Base-by-base conservation (phyloP, 2,113 vertebrate species). In the Pholis gunnellus region DNA sequence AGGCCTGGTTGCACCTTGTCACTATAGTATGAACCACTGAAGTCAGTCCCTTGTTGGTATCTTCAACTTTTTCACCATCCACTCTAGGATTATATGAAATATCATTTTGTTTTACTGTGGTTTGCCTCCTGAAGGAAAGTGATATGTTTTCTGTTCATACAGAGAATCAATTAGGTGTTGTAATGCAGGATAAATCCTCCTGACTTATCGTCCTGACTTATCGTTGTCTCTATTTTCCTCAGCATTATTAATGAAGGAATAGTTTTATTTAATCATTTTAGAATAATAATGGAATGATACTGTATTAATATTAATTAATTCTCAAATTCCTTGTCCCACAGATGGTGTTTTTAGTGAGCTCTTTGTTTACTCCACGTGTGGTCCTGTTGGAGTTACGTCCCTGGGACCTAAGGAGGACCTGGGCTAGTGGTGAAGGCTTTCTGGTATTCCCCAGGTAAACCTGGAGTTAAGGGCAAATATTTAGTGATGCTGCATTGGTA, bases 371-470 rank as follows among this genome's bases (percentile, higher is more conserved):
- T 71, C 88, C 91, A n/a, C 50, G 52, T 65, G 87, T 95, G 52
- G 87, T 90, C 15, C 34, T 96, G 74, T 42, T 97, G 91, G 96
- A 97, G 79, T 56, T 97, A 61, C 76, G 46, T 27, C 75, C 84
- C 48, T 89, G 86, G 77, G 89, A 78, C 10, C 60, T 82, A 40
- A 68, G 78, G 50, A 85, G 77, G n/a, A 50, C 6, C 11, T 0
- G 1, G 68, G 25, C 42, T 61, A 31, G 36, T 2, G 42, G 69
- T 17, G 77, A 81, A 64, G 59, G 10, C 11, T 93, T 97, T 20
- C 96, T 94, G 0, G 94, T 96, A 82, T 85, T 97, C 83, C 94
- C 97, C 57, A 97, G 97, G 97, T 97, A 91, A 86, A 69, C 6
- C 13, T 29, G 11, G 6, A 42, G 34, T 63, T 42, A 34, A 48